phyloP scores from a whole-genome alignment of 2,888 invertebrate species.

The Oscheius onirici region DNA sequence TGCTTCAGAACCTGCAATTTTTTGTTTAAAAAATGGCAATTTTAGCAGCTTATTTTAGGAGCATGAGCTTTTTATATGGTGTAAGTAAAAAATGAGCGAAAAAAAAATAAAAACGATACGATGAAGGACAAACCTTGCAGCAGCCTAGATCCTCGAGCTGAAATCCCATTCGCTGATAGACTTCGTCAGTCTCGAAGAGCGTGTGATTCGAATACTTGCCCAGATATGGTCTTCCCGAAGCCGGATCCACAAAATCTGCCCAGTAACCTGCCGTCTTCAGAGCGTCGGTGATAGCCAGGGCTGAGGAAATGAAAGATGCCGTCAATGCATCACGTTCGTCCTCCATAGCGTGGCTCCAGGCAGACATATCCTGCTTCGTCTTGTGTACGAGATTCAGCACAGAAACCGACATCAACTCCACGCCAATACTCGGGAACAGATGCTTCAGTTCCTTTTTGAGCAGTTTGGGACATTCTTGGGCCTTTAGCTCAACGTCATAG shows the following conservation, averaged over 20 bases:
- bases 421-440: conserved; percentile 59
- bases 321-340: conserved; percentile 62
- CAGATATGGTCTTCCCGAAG: conserved; percentile 80
- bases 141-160: conserved; percentile 81
- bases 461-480: conserved; percentile 45
- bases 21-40: no score
- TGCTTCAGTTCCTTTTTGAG: conserved; percentile 56
- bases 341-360: conserved; percentile 66
- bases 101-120: no score
- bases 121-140: conserved; percentile 43
- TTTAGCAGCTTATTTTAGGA: no score
- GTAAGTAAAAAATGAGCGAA: no score
- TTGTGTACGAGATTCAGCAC: conserved; percentile 65
- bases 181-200: conserved; percentile 81
- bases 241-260: conserved; percentile 90
- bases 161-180: conserved; percentile 83
- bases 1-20: no score
- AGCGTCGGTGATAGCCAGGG: conserved; percentile 81
- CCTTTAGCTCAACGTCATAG: conserved; percentile 47
- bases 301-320: conserved; percentile 77
- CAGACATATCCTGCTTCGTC: conserved; percentile 53
- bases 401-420: conserved; percentile 43
- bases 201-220: conserved; percentile 67
- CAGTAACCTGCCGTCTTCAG: conserved; percentile 80
- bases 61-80: no score